phyloP scores from a whole-genome alignment of 2,888 invertebrate genomes.

The Limnephilus rhombicus region DNA sequence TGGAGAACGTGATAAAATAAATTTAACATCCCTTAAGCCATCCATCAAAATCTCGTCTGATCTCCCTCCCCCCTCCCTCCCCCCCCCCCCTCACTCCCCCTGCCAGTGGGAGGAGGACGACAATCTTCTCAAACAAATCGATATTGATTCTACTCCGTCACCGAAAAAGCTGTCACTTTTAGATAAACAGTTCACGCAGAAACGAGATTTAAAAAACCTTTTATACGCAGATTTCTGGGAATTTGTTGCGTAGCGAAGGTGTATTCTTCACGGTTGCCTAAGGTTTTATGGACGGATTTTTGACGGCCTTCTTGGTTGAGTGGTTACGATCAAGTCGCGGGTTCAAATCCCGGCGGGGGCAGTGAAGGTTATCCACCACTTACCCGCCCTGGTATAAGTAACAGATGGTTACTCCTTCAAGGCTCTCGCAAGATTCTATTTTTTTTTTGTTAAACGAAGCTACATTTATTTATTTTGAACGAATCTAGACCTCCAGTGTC shows the following conservation, averaged over 20 bases:
- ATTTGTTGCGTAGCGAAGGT: not conserved
- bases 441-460: no score
- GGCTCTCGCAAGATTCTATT: no score
- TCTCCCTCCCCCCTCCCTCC: not conserved
- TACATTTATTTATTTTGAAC: no score
- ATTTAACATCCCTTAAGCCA: conserved; percentile 18
- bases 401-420: no score
- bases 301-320: not conserved
- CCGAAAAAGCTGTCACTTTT: conserved; percentile 37
- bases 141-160: conserved; percentile 29
- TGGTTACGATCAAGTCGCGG: no score
- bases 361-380: no score
- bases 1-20: conserved; percentile 28
- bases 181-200: conserved; percentile 40
- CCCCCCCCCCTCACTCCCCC: no score
- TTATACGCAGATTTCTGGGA: not conserved
- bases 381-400: no score
- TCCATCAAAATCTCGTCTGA: conserved; percentile 43
- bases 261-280: not conserved
- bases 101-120: not conserved
- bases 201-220: not conserved
- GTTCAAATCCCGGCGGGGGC: not conserved
- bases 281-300: not conserved
- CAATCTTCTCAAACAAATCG: conserved; percentile 41
- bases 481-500: no score